phyloP scores from a whole-genome alignment of 2,113 vertebrate genomes.

The Corydoras maculifer region DNA sequence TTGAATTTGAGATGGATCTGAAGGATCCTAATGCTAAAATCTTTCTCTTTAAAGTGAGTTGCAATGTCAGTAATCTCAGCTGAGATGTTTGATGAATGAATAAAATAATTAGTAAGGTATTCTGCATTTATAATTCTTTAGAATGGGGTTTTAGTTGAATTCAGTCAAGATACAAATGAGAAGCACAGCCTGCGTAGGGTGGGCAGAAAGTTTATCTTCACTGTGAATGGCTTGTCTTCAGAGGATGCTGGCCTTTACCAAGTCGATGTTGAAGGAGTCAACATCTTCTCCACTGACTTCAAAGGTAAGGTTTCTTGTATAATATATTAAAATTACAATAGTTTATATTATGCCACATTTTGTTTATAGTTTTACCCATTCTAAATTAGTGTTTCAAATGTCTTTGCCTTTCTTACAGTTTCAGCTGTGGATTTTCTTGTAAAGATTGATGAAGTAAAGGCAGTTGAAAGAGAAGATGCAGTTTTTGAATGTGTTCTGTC shows the following conservation, averaged over 20 bases:
- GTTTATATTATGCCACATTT: too few relatives aligned
- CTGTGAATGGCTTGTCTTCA: conserved; percentile 65
- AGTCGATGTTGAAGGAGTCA: conserved; percentile 73
- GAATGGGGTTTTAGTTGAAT: conserved; percentile 75
- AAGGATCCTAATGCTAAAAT: conserved; percentile 68
- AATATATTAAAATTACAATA: too few relatives aligned
- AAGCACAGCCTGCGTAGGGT: conserved; percentile 69
- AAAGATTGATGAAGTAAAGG: conserved; percentile 63
- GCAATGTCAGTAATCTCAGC: too few relatives aligned
- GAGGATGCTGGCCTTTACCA: conserved; percentile 83
- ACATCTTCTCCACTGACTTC: conserved; percentile 79
- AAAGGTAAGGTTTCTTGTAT: conserved; percentile 55
- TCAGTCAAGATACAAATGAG: conserved; percentile 49
- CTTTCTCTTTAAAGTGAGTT: conserved; percentile 79
- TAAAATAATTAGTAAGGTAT: neutral
- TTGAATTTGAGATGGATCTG: conserved; percentile 79
- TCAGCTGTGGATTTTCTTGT: conserved; percentile 65
- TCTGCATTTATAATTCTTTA: conserved; percentile 42
- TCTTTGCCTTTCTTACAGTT: conserved; percentile 52
- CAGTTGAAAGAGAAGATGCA: conserved; percentile 64
- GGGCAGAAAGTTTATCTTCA: conserved; percentile 77
- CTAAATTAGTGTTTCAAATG: neutral
- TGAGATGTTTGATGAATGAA: too few relatives aligned
- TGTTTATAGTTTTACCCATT: neutral
- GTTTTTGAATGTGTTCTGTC: conserved; percentile 71